Percentiles rank a stretch among this genome's conserved stretches.
Evolutionary conservation across 92 coral and sea anemone genomes (phyloP).

Genomic region (Phenganax subtilis): DNA sequence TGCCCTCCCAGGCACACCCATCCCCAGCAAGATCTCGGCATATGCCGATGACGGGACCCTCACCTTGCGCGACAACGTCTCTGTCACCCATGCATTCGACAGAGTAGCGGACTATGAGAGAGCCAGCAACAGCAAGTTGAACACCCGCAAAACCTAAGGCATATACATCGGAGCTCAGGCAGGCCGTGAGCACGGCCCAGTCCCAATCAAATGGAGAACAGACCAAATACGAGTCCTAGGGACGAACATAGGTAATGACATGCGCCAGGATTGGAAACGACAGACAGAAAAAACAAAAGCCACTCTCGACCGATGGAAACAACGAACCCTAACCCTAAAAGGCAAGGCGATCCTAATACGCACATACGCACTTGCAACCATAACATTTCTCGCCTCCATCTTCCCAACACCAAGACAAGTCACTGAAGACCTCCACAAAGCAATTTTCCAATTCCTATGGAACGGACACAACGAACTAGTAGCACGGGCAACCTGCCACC

Average conservation of each 20-base stretch:
- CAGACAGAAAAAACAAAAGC: constrained; percentile 21
- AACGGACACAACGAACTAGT: constrained; percentile 7
- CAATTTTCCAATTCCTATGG: constrained; percentile 37
- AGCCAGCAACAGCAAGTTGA: constrained; percentile 39
- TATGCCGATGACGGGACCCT: constrained; percentile 45
- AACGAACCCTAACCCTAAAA: constrained; percentile 18
- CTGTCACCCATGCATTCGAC: constrained; percentile 8
- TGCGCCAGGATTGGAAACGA: constrained; percentile 21
- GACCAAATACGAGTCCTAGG: too few relatives aligned
- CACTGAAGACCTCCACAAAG: not conserved
- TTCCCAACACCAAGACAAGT: constrained; percentile 40
- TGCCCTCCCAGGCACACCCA: constrained; percentile 15
- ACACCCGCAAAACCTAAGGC: constrained; percentile 43
- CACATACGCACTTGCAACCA: constrained; percentile 41
- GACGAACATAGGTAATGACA: too few relatives aligned
- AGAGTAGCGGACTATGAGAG: constrained; percentile 19
- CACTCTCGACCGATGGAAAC: constrained; percentile 29
- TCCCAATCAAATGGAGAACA: not conserved
- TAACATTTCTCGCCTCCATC: constrained; percentile 47
- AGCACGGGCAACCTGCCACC: not conserved
- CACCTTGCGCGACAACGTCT: constrained; percentile 8
- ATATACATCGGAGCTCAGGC: constrained; percentile 43
- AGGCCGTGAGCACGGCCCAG: constrained; percentile 39
- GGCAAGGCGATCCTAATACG: constrained; percentile 40
- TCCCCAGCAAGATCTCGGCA: constrained; percentile 17